Base-by-base conservation (phyloP, 2,888 invertebrate species). In the Dorcus parallelipipedus region DNA sequence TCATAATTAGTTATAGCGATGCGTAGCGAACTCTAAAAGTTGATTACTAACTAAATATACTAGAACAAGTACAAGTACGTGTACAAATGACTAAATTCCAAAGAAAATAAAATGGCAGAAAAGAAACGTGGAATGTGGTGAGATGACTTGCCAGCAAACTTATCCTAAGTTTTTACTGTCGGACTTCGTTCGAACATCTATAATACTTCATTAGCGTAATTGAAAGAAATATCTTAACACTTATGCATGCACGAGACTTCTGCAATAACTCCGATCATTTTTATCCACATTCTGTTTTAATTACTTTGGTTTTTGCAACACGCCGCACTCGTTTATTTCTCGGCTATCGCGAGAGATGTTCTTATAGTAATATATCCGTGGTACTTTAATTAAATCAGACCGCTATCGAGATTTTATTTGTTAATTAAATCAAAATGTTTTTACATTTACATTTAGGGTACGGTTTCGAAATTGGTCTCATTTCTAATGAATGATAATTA, bases 151-250 rank as follows among this genome's bases (percentile, higher is more conserved):
- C 49, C 49, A 49, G 23, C 53, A 42, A 49, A 59, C 56, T 45
- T 39, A 56, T 49, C 42, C 42, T 26, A 48, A 20, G 33, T 56
- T 60, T 56, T 51, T 57, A 40, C 57, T 45, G 26, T 49, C 47
- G 17, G 9, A 52, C 10, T 39, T 49, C 49, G 39, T 52, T 48
- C 42, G 49, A 45, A 56, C 42, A 56, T 42, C 49, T 47, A 60
- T 56, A 60, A 59, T 56, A 47, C 59, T 59, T 59, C 56, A 59
- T 59, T 59, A 59, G 56, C 43, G 49, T 56, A 59, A 56, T 59
- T 59, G 55, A 56, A 55, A 47, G 52, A 59, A 59, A 54, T 52
- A 47, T 55, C 55, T 59, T 43, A 56, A 57, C 52, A 57, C 57
- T 52, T 52, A 50, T 50, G 39, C 50, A 50, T 38, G 50, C 50